phyloP scores from a whole-genome alignment of 2,888 invertebrate species.

The Mamestra brassicae region DNA sequence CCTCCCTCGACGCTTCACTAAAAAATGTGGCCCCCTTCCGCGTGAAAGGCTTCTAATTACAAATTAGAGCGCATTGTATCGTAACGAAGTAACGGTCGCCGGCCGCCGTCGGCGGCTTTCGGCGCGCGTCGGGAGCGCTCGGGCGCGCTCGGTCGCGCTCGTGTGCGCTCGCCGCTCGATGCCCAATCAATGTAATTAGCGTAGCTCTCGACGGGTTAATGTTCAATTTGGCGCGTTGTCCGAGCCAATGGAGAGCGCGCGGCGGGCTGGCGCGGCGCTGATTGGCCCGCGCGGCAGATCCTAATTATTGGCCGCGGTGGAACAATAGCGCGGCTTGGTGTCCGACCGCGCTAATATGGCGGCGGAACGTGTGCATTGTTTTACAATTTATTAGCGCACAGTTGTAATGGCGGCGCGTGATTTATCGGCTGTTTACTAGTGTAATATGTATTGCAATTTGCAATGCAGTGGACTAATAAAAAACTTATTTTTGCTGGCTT shows the following conservation, averaged over 20 bases:
- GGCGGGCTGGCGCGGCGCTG: conserved; percentile 71
- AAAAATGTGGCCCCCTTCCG: conserved; percentile 56
- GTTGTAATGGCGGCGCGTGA: conserved; percentile 79
- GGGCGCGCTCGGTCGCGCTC: conserved; percentile 45
- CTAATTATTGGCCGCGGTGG: conserved; percentile 84
- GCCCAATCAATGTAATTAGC: conserved; percentile 83
- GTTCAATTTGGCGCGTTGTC: conserved; percentile 74
- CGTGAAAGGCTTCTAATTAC: conserved; percentile 67
- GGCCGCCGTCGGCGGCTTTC: conserved; percentile 52
- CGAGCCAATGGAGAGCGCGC: conserved; percentile 77
- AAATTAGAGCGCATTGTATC: conserved; percentile 65
- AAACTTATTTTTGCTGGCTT: no score
- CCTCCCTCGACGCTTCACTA: conserved; percentile 53
- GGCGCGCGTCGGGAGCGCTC: conserved; percentile 45
- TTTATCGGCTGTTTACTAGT: conserved; percentile 70
- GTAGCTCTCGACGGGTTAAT: conserved; percentile 71
- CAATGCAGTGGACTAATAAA: not conserved
- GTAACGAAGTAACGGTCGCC: conserved; percentile 55
- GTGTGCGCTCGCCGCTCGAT: conserved; percentile 63
- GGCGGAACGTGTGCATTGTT: conserved; percentile 75
- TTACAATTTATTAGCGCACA: conserved; percentile 74
- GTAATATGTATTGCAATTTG: conserved; percentile 31
- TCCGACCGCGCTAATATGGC: conserved; percentile 79
- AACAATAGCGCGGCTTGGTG: conserved; percentile 79
- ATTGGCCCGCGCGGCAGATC: conserved; percentile 77